Evolutionary conservation across 2,888 invertebrate genomes (phyloP).

Genomic region (Sipha maydis): DNA sequence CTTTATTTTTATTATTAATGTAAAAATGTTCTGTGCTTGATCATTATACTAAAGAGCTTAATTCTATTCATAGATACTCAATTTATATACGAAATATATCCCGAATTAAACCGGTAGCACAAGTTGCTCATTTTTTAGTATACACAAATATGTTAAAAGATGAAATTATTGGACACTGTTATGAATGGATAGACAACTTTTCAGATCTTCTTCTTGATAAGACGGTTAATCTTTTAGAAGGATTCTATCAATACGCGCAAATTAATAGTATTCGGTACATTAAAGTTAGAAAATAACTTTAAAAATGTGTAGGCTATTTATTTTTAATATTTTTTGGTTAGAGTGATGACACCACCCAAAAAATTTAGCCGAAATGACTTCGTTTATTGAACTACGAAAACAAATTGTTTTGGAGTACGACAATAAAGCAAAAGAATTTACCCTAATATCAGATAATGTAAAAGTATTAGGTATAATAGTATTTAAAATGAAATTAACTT

Average conservation of each 20-base stretch:
- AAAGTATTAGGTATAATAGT: constrained; percentile 30
- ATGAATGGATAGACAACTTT: constrained; percentile 26
- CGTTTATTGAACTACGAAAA: constrained; percentile 23
- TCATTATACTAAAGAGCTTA: neutral
- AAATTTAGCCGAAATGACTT: constrained; percentile 42
- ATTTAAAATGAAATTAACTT: neutral
- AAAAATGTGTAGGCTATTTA: neutral
- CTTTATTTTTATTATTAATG: neutral
- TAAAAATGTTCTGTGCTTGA: neutral
- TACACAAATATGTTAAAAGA: constrained; percentile 30
- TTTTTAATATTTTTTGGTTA: constrained; percentile 4
- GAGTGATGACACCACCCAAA: constrained; percentile 34
- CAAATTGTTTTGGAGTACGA: constrained; percentile 28
- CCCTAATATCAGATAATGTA: constrained; percentile 34
- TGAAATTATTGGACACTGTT: constrained; percentile 31
- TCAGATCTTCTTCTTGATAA: constrained; percentile 10
- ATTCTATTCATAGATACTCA: constrained; percentile 19
- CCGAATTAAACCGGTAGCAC: constrained; percentile 13
- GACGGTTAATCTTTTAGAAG: constrained; percentile 32
- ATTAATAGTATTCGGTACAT: constrained; percentile 9
- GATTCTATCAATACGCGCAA: constrained; percentile 32
- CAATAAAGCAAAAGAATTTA: constrained; percentile 39
- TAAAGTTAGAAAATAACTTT: neutral
- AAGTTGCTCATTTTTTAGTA: constrained; percentile 38
- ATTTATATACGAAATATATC: constrained; percentile 31